Evolutionary conservation across 2,797 vertebrate species (phyloP).

Genomic region (Hirundo rustica): DNA sequence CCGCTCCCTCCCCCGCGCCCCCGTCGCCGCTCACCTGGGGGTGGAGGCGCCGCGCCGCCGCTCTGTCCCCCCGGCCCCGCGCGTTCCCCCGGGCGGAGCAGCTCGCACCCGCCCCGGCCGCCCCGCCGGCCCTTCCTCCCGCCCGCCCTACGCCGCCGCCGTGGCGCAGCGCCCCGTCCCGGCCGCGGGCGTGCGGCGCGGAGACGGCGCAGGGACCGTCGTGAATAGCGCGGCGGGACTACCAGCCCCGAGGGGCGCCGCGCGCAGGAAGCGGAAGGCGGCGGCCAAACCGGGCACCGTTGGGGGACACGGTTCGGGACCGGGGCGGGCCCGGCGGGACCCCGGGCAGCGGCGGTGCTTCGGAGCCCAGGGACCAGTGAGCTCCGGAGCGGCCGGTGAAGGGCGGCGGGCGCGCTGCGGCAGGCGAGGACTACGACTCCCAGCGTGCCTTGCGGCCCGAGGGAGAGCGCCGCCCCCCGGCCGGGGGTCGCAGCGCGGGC

Average conservation of each 20-base stretch:
- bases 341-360: too few relatives aligned
- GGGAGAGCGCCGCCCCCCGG: neutral
- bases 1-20: neutral
- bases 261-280: neutral
- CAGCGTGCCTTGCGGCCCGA: neutral
- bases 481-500: neutral
- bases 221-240: conserved; percentile 57
- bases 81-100: neutral
- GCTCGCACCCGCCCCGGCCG: neutral
- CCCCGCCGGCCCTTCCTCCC: neutral
- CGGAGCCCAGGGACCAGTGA: neutral
- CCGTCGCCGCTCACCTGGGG: neutral
- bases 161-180: conserved; percentile 55
- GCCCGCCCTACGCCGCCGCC: conserved; percentile 56
- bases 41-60: neutral
- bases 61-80: neutral
- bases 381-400: neutral
- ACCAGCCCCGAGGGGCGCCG: conserved; percentile 61
- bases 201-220: conserved; percentile 50
- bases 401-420: neutral
- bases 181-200: conserved; percentile 31
- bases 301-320: neutral
- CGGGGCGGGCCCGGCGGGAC: too few relatives aligned
- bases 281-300: neutral
- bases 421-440: neutral